phyloP scores from a whole-genome alignment of 2,888 invertebrate species.

The Tetramorium bicarinatum region DNA sequence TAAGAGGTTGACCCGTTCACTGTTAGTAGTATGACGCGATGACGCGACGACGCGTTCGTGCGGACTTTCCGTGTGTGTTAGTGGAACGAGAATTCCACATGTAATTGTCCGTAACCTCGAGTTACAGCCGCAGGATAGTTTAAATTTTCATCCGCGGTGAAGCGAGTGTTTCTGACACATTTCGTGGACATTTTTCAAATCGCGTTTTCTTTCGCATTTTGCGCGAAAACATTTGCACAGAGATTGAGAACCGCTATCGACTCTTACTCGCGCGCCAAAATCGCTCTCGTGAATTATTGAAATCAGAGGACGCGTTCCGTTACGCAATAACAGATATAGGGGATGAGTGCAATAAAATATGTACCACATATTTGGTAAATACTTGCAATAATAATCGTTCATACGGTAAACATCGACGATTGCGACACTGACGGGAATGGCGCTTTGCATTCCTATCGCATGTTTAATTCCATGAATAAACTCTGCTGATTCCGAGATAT shows the following conservation, averaged over 20 bases:
- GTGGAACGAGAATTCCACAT: slow-evolving; percentile 46
- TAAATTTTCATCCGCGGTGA: slow-evolving; percentile 44
- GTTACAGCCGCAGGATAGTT: slow-evolving; percentile 48
- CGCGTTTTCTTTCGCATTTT: background rate
- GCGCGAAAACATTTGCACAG: background rate
- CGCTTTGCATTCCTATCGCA: background rate
- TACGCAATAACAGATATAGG: background rate
- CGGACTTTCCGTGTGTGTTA: slow-evolving; percentile 24
- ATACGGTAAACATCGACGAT: slow-evolving; percentile 10
- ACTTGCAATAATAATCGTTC: slow-evolving; percentile 12
- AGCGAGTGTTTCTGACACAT: slow-evolving; percentile 44
- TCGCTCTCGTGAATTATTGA: background rate
- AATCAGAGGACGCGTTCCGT: background rate
- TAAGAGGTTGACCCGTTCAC: slow-evolving; percentile 54
- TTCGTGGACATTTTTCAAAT: slow-evolving; percentile 42
- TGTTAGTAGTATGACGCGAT: no score
- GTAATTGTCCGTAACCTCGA: slow-evolving; percentile 51
- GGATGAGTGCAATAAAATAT: slow-evolving; percentile 21
- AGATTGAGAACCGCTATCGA: background rate
- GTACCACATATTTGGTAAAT: slow-evolving; percentile 27
- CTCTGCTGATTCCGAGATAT: background rate
- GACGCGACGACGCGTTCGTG: slow-evolving; percentile 41
- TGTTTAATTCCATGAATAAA: slow-evolving; percentile 27
- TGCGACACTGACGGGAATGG: background rate
- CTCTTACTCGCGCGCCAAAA: background rate